These are phyloP conservation scores for Myrmecophaga tridactyla DNA, from an alignment of 2,113 vertebrate genomes.

Conservation along the genomic window DNA sequence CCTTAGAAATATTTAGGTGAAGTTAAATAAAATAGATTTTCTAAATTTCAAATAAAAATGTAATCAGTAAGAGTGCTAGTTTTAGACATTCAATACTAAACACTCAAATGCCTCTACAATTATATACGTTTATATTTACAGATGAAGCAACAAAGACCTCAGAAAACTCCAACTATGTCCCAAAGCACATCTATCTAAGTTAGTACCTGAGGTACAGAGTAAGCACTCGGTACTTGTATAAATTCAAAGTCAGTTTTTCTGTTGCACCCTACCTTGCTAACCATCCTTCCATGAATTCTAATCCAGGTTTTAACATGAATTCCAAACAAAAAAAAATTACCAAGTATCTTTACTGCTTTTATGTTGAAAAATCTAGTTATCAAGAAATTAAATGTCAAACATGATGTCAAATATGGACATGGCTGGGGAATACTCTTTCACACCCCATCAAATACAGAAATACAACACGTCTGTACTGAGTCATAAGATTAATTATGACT, in stretches of 20 bases:
- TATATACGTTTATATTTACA: not conserved
- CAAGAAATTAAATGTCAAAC: conserved; percentile 30
- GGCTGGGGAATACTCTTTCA: not conserved
- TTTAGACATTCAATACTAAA: conserved; percentile 2
- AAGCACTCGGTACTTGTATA: not conserved
- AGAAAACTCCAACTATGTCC: not conserved
- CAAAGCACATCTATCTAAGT: not conserved
- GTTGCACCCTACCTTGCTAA: not conserved
- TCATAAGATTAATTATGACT: not conserved
- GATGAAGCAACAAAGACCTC: not conserved
- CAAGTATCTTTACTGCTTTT: not conserved
- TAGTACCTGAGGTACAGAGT: not conserved
- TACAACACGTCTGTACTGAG: not conserved
- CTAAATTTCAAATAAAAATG: not conserved
- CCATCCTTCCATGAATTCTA: not conserved
- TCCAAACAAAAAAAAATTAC: not conserved
- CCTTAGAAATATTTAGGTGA: conserved; percentile 23
- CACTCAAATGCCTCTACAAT: not conserved
- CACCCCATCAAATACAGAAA: not conserved
- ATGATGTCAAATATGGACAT: not conserved
- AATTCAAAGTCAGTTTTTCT: not conserved
- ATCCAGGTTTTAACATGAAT: not conserved
- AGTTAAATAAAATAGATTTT: conserved; percentile 3
- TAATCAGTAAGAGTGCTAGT: not conserved
- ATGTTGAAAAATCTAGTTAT: not conserved